phyloP scores from a whole-genome alignment of 2,797 vertebrate species.

The Neoniphon sammara region DNA sequence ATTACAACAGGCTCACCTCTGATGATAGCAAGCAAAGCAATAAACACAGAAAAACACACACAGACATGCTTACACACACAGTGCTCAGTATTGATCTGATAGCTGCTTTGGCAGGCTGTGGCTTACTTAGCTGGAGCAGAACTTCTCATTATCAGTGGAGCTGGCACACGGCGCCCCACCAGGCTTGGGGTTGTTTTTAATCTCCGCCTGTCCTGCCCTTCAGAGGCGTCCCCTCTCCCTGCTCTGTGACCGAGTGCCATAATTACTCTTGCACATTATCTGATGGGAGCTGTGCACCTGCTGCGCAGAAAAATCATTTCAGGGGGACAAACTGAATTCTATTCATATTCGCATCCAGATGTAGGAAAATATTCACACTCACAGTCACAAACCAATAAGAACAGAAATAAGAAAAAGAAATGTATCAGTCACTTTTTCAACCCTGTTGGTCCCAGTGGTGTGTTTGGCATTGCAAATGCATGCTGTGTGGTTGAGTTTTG shows the following conservation, averaged over 20 bases:
- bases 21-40: conserved; percentile 72
- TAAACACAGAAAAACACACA: conserved; percentile 55
- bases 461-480: too few relatives aligned
- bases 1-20: conserved; percentile 76
- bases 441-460: too few relatives aligned
- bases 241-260: conserved; percentile 45
- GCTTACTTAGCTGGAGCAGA: conserved; percentile 66
- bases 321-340: conserved; percentile 17
- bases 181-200: conserved; percentile 55
- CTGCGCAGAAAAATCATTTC: conserved; percentile 18
- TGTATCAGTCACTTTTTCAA: too few relatives aligned
- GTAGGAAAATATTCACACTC: not conserved
- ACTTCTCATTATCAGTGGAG: conserved; percentile 63
- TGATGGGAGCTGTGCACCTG: conserved; percentile 40
- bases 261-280: conserved; percentile 65
- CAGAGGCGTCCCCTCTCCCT: conserved; percentile 47
- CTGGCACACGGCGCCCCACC: conserved; percentile 36
- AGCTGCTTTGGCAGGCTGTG: conserved; percentile 50
- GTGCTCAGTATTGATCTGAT: conserved; percentile 65
- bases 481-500: too few relatives aligned
- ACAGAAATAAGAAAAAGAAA: not conserved
- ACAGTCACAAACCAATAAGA: not conserved
- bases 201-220: conserved; percentile 56
- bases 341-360: not conserved
- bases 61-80: conserved; percentile 28